Evolutionary conservation across 2,797 vertebrate species (phyloP).

Genomic region (Sebastes matsubarae): DNA sequence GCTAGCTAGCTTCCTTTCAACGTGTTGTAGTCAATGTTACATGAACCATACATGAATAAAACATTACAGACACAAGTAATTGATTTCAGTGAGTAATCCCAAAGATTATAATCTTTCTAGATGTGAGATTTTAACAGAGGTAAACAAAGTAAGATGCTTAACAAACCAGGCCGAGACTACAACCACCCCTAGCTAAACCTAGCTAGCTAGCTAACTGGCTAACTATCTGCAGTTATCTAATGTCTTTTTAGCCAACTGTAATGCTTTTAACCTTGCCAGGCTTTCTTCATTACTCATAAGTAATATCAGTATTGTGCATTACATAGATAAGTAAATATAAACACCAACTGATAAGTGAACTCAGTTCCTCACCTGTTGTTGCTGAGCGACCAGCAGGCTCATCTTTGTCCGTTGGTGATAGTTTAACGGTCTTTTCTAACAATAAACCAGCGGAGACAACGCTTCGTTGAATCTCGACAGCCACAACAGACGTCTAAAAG

Average conservation of each 20-base stretch:
- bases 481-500: not conserved
- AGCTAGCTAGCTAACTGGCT: slow-evolving; percentile 49
- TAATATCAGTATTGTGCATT: not conserved
- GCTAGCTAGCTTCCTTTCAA: not conserved
- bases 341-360: not conserved
- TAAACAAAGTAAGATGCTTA: not conserved
- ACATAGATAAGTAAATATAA: not conserved
- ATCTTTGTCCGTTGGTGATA: slow-evolving; percentile 59
- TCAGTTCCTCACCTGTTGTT: slow-evolving; percentile 67
- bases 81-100: too few species aligned
- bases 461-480: not conserved
- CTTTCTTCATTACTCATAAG: rapidly evolving
- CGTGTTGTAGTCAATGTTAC: not conserved
- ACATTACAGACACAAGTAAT: rapidly evolving
- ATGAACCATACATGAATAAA: not conserved
- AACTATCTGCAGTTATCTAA: not conserved
- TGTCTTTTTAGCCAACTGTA: rapidly evolving
- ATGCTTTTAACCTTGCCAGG: rapidly evolving
- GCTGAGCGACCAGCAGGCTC: slow-evolving; percentile 69
- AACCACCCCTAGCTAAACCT: slow-evolving; percentile 5
- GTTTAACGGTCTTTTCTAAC: not conserved
- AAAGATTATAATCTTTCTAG: rapidly evolving
- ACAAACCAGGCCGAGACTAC: slow-evolving; percentile 11
- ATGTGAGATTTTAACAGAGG: not conserved
- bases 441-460: slow-evolving; percentile 15